Conservation (phyloP, 2,113 vertebrate genomes). For the Cinclus cinclus region DNA sequence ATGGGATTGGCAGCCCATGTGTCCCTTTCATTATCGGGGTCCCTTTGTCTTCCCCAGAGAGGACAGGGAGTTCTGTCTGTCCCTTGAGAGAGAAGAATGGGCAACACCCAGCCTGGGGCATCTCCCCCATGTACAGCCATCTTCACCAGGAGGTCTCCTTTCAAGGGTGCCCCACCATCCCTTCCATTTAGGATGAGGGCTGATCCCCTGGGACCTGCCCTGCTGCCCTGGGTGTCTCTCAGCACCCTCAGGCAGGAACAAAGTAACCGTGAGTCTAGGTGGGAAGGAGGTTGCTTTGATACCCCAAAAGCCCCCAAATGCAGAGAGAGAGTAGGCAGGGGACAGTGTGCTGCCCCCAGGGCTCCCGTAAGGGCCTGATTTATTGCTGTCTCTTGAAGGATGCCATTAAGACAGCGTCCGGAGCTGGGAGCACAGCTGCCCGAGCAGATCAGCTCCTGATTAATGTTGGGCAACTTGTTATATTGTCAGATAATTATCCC, state of each 20-base stretch:
- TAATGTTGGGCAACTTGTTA: constrained; percentile 75
- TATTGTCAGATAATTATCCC: constrained; percentile 76
- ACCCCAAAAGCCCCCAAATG: not conserved
- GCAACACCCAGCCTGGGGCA: not conserved
- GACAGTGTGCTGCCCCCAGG: not conserved
- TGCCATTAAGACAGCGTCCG: not conserved
- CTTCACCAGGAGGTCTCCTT: not conserved
- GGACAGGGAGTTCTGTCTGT: not conserved
- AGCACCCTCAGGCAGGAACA: not conserved
- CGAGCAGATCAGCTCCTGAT: constrained; percentile 66
- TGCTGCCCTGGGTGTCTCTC: fast-evolving
- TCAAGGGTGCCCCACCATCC: not conserved
- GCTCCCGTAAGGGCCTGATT: not conserved
- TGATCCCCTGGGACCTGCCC: not conserved
- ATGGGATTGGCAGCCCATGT: not conserved
- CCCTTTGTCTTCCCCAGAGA: not conserved
- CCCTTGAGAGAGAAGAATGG: not conserved
- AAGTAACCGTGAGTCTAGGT: fast-evolving
- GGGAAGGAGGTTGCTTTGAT: not conserved
- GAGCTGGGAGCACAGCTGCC: constrained; percentile 48
- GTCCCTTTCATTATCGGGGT: not conserved
- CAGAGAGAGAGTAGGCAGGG: not conserved
- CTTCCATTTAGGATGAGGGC: not conserved
- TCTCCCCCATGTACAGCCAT: fast-evolving
- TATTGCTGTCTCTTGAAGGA: not conserved